Conservation (phyloP, 2,113 vertebrate genomes). For the Acanthochromis polyacanthus region DNA sequence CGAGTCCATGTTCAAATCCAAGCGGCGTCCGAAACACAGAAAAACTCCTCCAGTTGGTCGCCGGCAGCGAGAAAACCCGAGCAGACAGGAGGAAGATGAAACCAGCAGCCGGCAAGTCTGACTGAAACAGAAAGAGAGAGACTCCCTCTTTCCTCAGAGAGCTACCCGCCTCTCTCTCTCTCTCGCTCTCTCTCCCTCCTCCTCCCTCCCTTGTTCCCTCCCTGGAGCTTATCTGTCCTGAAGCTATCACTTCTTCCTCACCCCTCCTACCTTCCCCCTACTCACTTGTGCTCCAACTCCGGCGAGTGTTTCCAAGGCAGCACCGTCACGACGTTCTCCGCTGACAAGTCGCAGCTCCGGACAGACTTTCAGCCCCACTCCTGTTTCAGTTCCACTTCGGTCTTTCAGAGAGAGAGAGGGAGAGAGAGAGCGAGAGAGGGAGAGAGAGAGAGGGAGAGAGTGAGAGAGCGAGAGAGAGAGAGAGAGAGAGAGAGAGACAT, state of each 20-base stretch:
- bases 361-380: slow-evolving; percentile 51
- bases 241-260: slow-evolving; percentile 72
- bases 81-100: slow-evolving; percentile 42
- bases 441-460: slow-evolving; percentile 33
- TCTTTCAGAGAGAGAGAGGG: slow-evolving; percentile 14
- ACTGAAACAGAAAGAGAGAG: slow-evolving; percentile 64
- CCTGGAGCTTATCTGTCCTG: slow-evolving; percentile 80
- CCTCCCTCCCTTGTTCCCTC: slow-evolving; percentile 59
- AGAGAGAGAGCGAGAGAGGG: slow-evolving; percentile 33
- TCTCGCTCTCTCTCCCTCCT: slow-evolving; percentile 39
- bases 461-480: slow-evolving; percentile 27
- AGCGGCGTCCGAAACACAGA: slow-evolving; percentile 19
- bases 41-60: slow-evolving; percentile 50
- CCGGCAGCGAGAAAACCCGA: slow-evolving; percentile 6
- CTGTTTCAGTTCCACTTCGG: slow-evolving; percentile 69
- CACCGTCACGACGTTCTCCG: slow-evolving; percentile 43
- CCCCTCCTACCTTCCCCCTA: slow-evolving; percentile 29
- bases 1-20: slow-evolving; percentile 54
- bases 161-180: slow-evolving; percentile 60
- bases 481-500: slow-evolving; percentile 33
- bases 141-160: slow-evolving; percentile 67
- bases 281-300: slow-evolving; percentile 58
- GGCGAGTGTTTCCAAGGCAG: slow-evolving; percentile 67
- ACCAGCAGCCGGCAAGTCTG: slow-evolving; percentile 55
- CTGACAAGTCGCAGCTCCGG: slow-evolving; percentile 35